phyloP scores from a whole-genome alignment of 1,140 invertebrate genomes.

The Saccostrea echinata region DNA sequence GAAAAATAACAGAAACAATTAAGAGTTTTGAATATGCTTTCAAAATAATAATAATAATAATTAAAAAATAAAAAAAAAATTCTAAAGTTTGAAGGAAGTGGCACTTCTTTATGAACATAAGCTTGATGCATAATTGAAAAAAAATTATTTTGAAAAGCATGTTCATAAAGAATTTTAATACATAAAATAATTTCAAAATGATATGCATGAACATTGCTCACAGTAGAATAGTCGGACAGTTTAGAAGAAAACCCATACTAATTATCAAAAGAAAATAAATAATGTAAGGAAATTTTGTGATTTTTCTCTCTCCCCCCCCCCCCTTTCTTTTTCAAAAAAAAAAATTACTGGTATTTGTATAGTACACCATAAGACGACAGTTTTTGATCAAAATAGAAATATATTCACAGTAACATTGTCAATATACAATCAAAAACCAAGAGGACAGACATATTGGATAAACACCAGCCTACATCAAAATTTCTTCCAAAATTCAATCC shows the following conservation, averaged over 20 bases:
- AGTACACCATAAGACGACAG: background rate
- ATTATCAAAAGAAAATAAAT: background rate
- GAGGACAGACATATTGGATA: constrained; percentile 47
- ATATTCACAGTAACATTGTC: constrained; percentile 6
- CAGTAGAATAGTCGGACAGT: background rate
- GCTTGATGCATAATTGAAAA: background rate
- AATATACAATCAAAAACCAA: constrained; percentile 42
- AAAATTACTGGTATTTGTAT: background rate
- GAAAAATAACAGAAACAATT: background rate
- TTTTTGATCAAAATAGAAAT: background rate
- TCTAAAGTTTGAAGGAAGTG: background rate
- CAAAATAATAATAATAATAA: background rate
- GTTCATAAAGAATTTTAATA: constrained; percentile 19
- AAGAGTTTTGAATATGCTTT: background rate
- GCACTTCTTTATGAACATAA: constrained; percentile 26
- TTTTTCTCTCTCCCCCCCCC: too few species aligned
- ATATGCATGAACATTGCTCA: constrained; percentile 30
- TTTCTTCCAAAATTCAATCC: constrained; percentile 32
- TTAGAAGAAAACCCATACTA: background rate
- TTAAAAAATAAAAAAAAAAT: too few species aligned
- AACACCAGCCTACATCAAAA: constrained; percentile 48
- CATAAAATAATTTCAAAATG: constrained; percentile 23
- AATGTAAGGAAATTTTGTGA: background rate
- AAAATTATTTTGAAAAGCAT: background rate
- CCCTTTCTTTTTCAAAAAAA: background rate